These are phyloP conservation scores for Petaurus breviceps DNA, from an alignment of 2,113 vertebrate species.

Conservation along the genomic window DNA sequence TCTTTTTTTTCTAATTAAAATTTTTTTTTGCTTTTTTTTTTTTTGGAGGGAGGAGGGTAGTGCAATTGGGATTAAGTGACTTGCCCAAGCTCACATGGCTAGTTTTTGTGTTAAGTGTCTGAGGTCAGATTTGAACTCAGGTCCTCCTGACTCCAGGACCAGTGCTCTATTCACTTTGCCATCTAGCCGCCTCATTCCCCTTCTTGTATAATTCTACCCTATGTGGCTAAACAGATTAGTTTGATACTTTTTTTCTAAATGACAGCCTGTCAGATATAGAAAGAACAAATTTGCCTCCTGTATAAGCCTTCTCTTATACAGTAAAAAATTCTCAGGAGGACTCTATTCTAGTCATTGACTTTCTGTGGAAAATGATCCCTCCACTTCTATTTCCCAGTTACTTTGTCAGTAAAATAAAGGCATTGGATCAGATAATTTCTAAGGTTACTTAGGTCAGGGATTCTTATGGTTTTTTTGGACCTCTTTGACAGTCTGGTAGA, in stretches of 20 bases:
- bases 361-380: background rate
- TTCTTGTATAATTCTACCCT: background rate
- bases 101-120: too few species aligned
- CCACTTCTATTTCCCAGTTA: background rate
- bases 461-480: background rate
- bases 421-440: background rate
- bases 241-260: background rate
- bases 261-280: background rate
- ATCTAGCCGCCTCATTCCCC: too few species aligned
- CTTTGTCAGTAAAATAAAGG: background rate
- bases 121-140: too few species aligned
- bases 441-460: background rate
- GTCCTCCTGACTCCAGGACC: too few species aligned
- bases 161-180: too few species aligned
- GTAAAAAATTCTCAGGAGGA: background rate
- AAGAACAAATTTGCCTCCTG: background rate
- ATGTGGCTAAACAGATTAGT: background rate
- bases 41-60: too few species aligned
- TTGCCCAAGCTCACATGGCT: too few species aligned
- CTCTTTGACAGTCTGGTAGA: background rate
- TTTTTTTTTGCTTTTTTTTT: too few species aligned
- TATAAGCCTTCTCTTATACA: background rate
- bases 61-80: too few species aligned
- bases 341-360: background rate
- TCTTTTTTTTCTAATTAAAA: too few species aligned